Evolutionary conservation across 1,140 invertebrate genomes (phyloP), one percentile per base, ranked within the genome.

Genomic region (Galleria mellonella): DNA sequence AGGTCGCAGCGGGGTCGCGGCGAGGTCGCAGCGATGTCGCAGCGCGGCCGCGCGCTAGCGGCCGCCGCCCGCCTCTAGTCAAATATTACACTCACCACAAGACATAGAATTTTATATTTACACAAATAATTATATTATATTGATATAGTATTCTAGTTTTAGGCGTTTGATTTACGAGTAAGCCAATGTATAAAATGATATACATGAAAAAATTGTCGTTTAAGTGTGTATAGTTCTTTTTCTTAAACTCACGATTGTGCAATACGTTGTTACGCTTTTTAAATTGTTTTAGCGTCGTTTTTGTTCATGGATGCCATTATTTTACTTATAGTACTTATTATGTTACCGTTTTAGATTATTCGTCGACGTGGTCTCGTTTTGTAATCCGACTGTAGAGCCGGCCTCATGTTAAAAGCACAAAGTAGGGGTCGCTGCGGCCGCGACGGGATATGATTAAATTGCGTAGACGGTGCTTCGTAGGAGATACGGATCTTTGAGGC

Each of bases 21-120:
- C 48, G 42, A 15, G 47, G 39, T 6, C 43, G 32, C 38, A 11
- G 30, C 43, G 32, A 23, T 10, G 8, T n/a, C 29, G 14, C 29
- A 28, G 37, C 8, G 39, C 15, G 41, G 36, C 41, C 48, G 38
- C 32, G 51, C 30, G 27, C 35, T 30, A 31, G 43, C 61, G 42
- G 62, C 51, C 70, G 62, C 66, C 69, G 75, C 63, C 68, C 73
- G 66, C 68, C 77, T 75, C 81, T 87, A 87, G 85, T 86, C 82
- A 87, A 87, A 86, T 86, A 81, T 86, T 87, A 74, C 71, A 76
- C 73, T 74, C 82, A 77, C 65, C 72, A 73, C 69, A 72, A 85
- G 62, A 79, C 72, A 85, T 86, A 87, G 83, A 82, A 77, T 77
- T 79, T 85, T 85, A 87, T 87, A 86, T 87, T 85, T 85, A 85